These are phyloP conservation scores for Chiloscyllium punctatum DNA, from an alignment of 2,797 vertebrate genomes.

Conservation along the genomic window DNA sequence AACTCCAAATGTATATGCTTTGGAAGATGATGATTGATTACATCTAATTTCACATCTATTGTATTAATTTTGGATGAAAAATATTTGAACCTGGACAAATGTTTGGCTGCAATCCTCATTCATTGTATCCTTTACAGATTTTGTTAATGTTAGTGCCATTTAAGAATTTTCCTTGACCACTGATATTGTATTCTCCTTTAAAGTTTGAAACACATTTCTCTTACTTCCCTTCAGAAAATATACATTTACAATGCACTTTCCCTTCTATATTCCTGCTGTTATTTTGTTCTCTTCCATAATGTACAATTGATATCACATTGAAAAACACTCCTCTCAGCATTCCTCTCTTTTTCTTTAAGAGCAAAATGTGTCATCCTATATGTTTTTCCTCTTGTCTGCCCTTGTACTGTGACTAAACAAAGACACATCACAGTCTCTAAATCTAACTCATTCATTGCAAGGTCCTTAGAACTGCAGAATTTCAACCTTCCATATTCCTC, in stretches of 20 bases:
- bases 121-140: background rate
- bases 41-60: background rate
- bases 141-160: background rate
- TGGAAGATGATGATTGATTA: background rate
- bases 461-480: background rate
- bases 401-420: background rate
- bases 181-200: background rate
- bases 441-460: background rate
- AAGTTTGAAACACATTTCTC: background rate
- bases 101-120: background rate
- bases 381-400: background rate
- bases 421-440: background rate
- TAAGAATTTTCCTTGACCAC: background rate
- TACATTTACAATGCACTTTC: background rate
- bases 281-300: background rate
- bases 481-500: background rate
- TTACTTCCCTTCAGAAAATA: background rate
- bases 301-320: background rate
- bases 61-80: background rate
- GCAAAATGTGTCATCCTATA: background rate
- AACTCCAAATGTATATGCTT: background rate
- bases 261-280: background rate
- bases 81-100: background rate
- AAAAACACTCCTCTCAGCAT: background rate
- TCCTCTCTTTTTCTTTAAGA: background rate